These are phyloP conservation scores for Caenorhabditis tropicalis DNA, from an alignment of 1,140 invertebrate species.

Conservation along the genomic window DNA sequence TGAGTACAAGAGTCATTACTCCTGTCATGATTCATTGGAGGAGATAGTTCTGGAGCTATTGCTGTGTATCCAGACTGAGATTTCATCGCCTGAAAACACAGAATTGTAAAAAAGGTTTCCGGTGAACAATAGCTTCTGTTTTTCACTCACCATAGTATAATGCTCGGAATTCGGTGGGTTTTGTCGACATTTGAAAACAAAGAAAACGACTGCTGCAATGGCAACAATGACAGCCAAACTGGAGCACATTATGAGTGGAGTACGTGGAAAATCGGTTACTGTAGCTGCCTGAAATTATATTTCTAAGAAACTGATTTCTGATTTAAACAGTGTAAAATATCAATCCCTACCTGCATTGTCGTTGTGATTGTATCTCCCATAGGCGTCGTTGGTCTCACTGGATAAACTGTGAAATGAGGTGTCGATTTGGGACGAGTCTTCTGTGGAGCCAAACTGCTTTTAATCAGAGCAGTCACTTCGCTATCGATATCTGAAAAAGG, in stretches of 20 bases:
- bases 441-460: constrained; percentile 10
- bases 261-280: constrained; percentile 59
- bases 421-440: constrained; percentile 36
- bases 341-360: constrained; percentile 54
- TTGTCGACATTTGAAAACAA: constrained; percentile 60
- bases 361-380: constrained; percentile 58
- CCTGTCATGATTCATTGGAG: constrained; percentile 50
- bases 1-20: constrained; percentile 45
- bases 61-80: constrained; percentile 60
- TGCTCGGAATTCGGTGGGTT: constrained; percentile 50
- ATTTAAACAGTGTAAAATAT: not conserved
- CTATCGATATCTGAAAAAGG: not conserved
- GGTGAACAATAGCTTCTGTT: too few species aligned
- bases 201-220: constrained; percentile 61
- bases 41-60: constrained; percentile 62
- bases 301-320: too few species aligned
- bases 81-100: constrained; percentile 38
- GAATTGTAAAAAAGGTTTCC: not conserved
- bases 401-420: constrained; percentile 47
- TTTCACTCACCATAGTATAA: constrained; percentile 58
- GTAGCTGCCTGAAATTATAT: constrained; percentile 6
- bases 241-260: constrained; percentile 57
- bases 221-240: constrained; percentile 60
- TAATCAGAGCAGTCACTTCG: constrained; percentile 18
- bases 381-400: constrained; percentile 59